These are phyloP conservation scores for Lathamus discolor DNA, from an alignment of 2,113 vertebrate species.

Conservation along the genomic window DNA sequence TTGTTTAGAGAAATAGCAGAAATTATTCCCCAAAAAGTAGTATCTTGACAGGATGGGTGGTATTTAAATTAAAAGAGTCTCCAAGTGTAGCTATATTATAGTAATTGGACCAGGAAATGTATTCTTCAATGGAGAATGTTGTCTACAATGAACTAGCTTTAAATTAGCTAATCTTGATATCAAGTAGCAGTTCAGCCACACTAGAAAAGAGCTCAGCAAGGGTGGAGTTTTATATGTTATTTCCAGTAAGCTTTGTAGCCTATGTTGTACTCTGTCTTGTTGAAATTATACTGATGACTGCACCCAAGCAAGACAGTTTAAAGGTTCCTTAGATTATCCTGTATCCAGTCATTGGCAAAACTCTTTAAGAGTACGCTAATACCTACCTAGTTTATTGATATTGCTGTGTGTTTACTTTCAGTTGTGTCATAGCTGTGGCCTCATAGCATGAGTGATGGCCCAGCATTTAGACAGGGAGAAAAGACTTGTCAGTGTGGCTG, in stretches of 20 bases:
- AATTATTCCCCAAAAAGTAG: neutral
- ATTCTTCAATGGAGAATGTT: neutral
- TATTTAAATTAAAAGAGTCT: neutral
- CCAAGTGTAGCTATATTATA: neutral
- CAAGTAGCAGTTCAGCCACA: neutral
- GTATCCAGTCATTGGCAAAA: neutral
- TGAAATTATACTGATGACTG: neutral
- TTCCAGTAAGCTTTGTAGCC: neutral
- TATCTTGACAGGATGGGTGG: neutral
- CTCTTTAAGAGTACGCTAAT: neutral
- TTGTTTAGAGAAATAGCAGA: neutral
- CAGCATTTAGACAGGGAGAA: neutral
- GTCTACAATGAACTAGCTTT: neutral
- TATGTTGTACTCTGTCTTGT: neutral
- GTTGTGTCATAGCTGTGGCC: neutral
- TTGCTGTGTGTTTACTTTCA: neutral
- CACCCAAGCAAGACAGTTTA: neutral
- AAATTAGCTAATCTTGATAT: neutral
- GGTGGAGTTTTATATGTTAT: neutral
- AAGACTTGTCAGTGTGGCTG: neutral
- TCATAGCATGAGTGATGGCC: neutral
- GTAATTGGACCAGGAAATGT: neutral
- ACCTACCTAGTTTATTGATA: neutral
- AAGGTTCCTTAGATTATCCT: neutral
- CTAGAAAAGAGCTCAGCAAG: neutral